Evolutionary conservation across 2,888 invertebrate genomes (phyloP), one percentile per base, ranked within the genome.

Genomic region (Phragmatobia fuliginosa): DNA sequence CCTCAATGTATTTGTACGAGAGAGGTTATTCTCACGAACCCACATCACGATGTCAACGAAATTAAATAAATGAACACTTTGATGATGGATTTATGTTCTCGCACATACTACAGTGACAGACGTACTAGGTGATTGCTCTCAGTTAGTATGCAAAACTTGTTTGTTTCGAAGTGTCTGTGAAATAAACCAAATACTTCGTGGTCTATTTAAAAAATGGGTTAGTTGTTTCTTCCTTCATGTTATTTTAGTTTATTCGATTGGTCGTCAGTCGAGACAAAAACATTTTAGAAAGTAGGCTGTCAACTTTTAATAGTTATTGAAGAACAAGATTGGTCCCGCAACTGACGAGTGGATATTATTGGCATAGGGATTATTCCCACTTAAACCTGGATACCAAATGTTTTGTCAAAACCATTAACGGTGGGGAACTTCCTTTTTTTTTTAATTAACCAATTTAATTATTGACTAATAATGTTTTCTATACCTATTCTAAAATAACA

Each of bases 11-110:
- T 56, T 56, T 28, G 6, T 28, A 56, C 25, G 14, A 56, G 25
- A 28, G 14, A 25, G 21, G 52, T 56, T 52, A 56, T 28, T 28
- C 56, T 16, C 28, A 56, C 28, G 56, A 56, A 14, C 3, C 28
- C 16, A 10, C 25, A 28, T 59, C 3, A 32, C 61, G 71, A 73
- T 76, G 80, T 73, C 78, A 80, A 67, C 64, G 71, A 66, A 80
- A 78, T 74, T 73, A 80, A 80, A 74, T 76, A 72, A 73, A 60
- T 49, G 64, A 72, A 74, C 68, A 70, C 61, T 67, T 59, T 56
- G 65, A 64, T 67, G 68, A 62, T 25, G n/a, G 64, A 66, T 68
- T 71, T 71, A 41, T 60, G 32, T 60, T 14, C 21, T 33, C 8
- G 32, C 16, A 6, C 25, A 28, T 56, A 5, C 28, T 56, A 6